Evolutionary conservation across 2,888 invertebrate species (phyloP), one percentile per base, ranked within the genome.

Genomic region (Gonocerus acuteangulatus): DNA sequence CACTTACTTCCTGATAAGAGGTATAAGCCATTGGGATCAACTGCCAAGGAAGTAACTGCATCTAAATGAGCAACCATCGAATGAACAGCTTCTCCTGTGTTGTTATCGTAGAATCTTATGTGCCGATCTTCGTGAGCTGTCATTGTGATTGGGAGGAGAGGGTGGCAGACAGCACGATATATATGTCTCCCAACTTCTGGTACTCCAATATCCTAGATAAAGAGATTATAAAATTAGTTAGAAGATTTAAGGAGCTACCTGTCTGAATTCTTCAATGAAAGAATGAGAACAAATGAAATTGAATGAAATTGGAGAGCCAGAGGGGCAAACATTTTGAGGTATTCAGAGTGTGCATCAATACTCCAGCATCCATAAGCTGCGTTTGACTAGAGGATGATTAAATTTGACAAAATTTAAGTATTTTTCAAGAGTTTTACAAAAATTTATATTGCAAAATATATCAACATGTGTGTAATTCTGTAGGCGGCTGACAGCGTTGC

Each of bases 21-120:
- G 82, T 96, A 99, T 69, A 99, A 83, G 62, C 97, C 97, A 80
- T 96, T 95, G 66, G 96, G 95, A 81, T 99, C 99, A 68, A 97
- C 89, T 70, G 97, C 96, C 72, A 99, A 82, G 73, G 95, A 92
- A 68, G 99, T 97, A 66, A 99, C 96, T 59, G 95, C 93, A 78
- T 99, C 97, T 74, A 99, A 81, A 80, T 99, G 99, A 66, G 99
- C 97, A 69, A 97, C 95, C 93, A 99, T 96, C 67, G 93, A 89
- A 78, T 96, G 95, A 69, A 95, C 87, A 79, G 95, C 83, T 75
- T 92, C 89, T 34, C 96, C 97, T 71, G 87, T 84, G 72, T 86
- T 89, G 75, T 91, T 94, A 79, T 99, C 97, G 85, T 94, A 99
- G 81, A 97, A 99, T 71, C 97, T 85, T 77, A 99, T 97, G 78